Evolutionary conservation across 2,797 vertebrate species (phyloP).

Genomic region (Squalus acanthias): DNA sequence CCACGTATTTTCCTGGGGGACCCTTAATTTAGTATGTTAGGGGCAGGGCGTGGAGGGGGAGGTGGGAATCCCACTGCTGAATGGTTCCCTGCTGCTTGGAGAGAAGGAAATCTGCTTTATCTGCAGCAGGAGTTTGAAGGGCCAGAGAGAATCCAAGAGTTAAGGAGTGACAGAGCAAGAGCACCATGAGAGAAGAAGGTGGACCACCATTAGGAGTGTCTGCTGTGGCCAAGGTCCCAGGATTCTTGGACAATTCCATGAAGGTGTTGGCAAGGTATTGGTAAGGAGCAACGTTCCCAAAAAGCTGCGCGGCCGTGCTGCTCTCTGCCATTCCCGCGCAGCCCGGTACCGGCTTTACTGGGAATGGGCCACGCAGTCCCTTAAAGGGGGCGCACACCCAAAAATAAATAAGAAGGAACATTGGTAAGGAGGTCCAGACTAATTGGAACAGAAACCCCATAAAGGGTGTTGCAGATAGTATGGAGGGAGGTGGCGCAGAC

Average conservation of each 20-base stretch:
- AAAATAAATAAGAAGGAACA: too few species aligned
- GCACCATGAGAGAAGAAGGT: neutral
- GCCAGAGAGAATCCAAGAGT: neutral
- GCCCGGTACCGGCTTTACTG: too few species aligned
- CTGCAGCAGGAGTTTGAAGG: neutral
- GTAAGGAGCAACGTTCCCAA: neutral
- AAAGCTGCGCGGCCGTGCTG: too few species aligned
- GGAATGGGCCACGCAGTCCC: too few species aligned
- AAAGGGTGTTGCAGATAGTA: neutral
- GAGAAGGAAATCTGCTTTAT: neutral
- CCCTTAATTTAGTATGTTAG: neutral
- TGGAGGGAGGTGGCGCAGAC: neutral
- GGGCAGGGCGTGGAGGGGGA: neutral
- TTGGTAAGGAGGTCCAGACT: neutral
- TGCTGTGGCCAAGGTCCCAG: neutral
- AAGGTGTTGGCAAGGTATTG: neutral
- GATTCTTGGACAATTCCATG: neutral
- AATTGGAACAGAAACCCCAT: neutral
- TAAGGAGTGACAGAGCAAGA: neutral
- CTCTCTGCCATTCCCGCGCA: too few species aligned
- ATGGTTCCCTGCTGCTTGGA: neutral
- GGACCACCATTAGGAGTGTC: neutral
- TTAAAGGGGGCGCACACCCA: too few species aligned
- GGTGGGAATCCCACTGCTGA: neutral
- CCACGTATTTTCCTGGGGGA: neutral